Conservation (phyloP, 2,113 vertebrate genomes). For the Procapra przewalskii region DNA sequence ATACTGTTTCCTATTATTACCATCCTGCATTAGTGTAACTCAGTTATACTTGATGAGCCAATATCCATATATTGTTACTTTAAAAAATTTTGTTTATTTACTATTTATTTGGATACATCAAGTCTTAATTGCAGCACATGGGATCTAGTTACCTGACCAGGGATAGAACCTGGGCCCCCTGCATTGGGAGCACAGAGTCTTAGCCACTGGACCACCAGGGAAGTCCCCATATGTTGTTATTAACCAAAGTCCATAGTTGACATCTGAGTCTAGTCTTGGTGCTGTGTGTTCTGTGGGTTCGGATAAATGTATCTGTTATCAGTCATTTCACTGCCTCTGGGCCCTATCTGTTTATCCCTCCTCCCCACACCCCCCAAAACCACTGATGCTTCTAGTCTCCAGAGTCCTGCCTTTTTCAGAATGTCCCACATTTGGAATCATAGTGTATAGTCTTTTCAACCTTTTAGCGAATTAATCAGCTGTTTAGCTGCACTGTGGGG, state of each 20-base stretch:
- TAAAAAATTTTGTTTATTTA: neutral
- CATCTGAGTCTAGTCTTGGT: neutral
- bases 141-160: neutral
- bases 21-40: neutral
- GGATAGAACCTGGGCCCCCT: neutral
- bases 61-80: neutral
- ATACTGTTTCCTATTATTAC: neutral
- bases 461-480: neutral
- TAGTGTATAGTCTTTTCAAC: neutral
- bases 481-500: neutral
- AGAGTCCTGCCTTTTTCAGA: neutral
- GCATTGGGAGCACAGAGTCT: neutral
- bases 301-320: neutral
- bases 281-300: neutral
- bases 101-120: neutral
- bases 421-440: neutral
- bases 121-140: neutral
- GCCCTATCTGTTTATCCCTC: neutral
- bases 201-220: neutral
- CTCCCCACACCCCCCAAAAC: neutral
- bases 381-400: neutral
- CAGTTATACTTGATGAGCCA: neutral
- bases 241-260: neutral
- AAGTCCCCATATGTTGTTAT: neutral
- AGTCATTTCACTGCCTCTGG: neutral